phyloP scores from a whole-genome alignment of 2,113 vertebrate species.

The Phaetusa simplex region DNA sequence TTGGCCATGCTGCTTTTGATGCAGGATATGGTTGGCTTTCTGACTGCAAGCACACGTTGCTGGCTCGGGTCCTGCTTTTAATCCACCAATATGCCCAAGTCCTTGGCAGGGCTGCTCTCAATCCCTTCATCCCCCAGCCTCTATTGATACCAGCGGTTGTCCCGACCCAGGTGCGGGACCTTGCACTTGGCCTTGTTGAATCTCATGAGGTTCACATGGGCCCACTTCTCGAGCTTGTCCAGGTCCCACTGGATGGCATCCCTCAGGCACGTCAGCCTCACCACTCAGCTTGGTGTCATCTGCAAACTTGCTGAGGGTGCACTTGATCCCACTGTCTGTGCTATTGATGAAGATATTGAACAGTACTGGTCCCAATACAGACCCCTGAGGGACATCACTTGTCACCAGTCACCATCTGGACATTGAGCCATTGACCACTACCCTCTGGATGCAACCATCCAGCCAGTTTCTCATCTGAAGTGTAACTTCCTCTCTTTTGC shows the following conservation, averaged over 20 bases:
- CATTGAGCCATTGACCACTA: neutral
- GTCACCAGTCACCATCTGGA: neutral
- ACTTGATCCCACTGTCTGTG: neutral
- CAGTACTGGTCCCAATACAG: neutral
- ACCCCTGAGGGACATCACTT: neutral
- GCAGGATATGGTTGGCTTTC: neutral
- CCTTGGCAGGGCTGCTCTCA: neutral
- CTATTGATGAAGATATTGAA: neutral
- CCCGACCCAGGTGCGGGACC: neutral
- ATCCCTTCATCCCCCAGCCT: neutral
- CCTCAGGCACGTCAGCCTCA: neutral
- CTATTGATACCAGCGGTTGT: neutral
- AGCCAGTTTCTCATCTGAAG: neutral
- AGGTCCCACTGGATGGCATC: neutral
- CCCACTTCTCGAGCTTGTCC: neutral
- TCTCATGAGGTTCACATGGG: neutral
- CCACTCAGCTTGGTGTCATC: neutral
- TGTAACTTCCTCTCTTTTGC: neutral
- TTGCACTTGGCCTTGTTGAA: neutral
- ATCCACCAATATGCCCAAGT: neutral
- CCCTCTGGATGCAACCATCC: neutral
- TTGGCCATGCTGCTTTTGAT: neutral
- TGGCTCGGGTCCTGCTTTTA: neutral
- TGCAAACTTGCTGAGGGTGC: neutral
- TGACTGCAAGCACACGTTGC: neutral